Percentiles rank a stretch among this genome's conserved stretches.
These are phyloP conservation scores for Lottia scabra DNA, from an alignment of 2,888 invertebrate species.

Conservation along the genomic window DNA sequence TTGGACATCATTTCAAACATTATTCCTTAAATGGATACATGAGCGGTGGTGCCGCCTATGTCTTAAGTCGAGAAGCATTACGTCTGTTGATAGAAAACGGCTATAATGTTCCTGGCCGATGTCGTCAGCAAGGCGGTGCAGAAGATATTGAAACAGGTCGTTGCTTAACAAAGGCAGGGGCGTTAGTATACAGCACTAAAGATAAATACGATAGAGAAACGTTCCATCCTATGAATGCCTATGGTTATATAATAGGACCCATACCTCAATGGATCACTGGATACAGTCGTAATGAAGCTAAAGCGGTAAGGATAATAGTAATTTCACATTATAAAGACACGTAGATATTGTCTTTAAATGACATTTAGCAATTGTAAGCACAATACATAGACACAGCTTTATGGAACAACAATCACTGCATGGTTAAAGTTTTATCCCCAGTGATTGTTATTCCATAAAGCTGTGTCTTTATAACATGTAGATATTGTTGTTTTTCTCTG, in stretches of 20 bases:
- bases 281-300: constrained; percentile 32
- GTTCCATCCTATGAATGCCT: constrained; percentile 90
- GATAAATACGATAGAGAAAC: constrained; percentile 86
- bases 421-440: no score
- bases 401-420: no score
- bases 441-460: no score
- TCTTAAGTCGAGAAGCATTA: constrained; percentile 84
- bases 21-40: constrained; percentile 68
- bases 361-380: no score
- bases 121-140: constrained; percentile 72
- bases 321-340: no score
- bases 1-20: constrained; percentile 69
- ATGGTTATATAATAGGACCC: constrained; percentile 38
- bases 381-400: no score
- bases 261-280: constrained; percentile 36
- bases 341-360: no score
- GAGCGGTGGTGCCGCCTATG: constrained; percentile 76
- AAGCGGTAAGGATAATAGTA: constrained; percentile 27
- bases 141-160: constrained; percentile 94
- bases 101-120: constrained; percentile 77
- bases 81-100: constrained; percentile 81
- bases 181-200: constrained; percentile 86
- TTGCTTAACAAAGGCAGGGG: constrained; percentile 86
- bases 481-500: no score
- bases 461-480: no score